phyloP scores from a whole-genome alignment of 2,797 vertebrate species.

The Vespertilio murinus region DNA sequence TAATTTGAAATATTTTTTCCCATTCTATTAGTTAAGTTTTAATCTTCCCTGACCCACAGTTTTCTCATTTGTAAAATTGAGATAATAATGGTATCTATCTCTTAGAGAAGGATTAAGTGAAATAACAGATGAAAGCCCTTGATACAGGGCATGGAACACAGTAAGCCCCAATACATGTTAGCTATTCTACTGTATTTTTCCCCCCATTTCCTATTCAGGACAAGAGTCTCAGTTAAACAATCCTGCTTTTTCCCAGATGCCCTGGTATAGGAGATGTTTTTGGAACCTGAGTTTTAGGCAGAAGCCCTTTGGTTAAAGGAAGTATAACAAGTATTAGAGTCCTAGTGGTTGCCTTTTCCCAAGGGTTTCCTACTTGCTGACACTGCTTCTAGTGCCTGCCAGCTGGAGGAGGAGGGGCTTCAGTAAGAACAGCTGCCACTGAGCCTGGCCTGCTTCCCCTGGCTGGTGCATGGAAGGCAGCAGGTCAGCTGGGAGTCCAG shows the following conservation, averaged over 20 bases:
- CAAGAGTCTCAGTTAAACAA: background rate
- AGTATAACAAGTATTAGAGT: background rate
- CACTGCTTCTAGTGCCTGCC: background rate
- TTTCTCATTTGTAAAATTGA: constrained; percentile 1
- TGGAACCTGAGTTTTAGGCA: background rate
- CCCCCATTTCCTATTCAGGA: background rate
- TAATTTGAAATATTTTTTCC: background rate
- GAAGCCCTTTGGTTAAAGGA: background rate
- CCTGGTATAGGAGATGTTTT: background rate
- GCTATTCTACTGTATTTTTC: background rate
- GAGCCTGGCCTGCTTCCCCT: background rate
- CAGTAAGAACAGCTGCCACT: background rate
- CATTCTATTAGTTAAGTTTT: background rate
- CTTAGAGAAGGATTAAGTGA: background rate
- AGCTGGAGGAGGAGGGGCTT: background rate
- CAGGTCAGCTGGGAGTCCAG: background rate
- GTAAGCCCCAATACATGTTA: background rate
- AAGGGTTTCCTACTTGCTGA: background rate
- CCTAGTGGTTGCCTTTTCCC: background rate
- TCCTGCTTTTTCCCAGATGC: background rate
- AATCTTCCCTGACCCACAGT: background rate
- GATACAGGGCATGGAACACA: background rate
- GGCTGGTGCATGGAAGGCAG: background rate
- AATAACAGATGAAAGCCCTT: background rate
- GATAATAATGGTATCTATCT: background rate